phyloP scores from a whole-genome alignment of 2,113 vertebrate genomes.

The Erythrolamprus reginae region DNA sequence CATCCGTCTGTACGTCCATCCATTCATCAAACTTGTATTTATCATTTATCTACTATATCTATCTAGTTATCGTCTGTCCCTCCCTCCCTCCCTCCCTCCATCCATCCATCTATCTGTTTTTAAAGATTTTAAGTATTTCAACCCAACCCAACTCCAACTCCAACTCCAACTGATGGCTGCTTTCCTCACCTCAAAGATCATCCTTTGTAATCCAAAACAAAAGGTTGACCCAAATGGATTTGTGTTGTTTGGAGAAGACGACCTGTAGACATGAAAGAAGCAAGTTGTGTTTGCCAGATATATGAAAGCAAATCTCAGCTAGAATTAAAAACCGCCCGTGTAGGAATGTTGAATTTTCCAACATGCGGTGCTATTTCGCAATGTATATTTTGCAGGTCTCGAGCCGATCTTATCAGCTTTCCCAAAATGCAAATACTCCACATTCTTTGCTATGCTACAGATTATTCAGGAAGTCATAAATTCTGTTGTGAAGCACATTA shows the following conservation, averaged over 20 bases:
- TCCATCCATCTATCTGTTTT: no score
- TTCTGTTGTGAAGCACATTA: neutral
- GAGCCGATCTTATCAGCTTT: no score
- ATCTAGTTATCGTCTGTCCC: no score
- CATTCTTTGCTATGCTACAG: neutral
- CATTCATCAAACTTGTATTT: no score
- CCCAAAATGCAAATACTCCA: neutral
- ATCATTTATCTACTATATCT: no score
- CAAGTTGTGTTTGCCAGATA: neutral
- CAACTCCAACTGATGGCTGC: neutral
- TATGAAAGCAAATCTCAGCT: neutral
- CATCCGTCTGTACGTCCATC: no score
- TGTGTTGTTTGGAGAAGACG: slow-evolving; percentile 97
- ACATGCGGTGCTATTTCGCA: accelerated
- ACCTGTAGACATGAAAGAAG: slow-evolving; percentile 67
- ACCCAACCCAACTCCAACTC: neutral
- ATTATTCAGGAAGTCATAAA: neutral
- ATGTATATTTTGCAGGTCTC: neutral
- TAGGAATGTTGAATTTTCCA: neutral
- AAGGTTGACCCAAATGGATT: slow-evolving; percentile 98
- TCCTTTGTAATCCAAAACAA: slow-evolving; percentile 96
- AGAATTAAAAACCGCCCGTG: neutral
- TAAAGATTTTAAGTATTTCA: no score
- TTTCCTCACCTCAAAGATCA: slow-evolving; percentile 95
- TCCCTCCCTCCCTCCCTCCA: no score